Conservation (phyloP, 1,140 invertebrate species). For the Archivesica marissinica region DNA sequence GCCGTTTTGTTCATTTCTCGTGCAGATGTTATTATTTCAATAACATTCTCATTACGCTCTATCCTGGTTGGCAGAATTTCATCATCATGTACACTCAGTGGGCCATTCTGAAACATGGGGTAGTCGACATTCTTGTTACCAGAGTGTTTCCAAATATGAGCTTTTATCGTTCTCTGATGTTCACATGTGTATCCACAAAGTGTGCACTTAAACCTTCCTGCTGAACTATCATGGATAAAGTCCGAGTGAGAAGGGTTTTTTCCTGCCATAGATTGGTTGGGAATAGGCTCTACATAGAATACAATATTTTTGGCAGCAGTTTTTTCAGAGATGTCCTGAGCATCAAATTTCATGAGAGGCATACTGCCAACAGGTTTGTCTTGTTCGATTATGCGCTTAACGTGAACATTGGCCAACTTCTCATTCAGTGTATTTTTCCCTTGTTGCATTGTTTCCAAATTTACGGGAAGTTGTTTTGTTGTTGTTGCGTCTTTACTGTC, state of each 20-base stretch:
- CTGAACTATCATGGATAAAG: slow-evolving; percentile 77
- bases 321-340: neutral
- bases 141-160: slow-evolving; percentile 84
- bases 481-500: neutral
- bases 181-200: slow-evolving; percentile 83
- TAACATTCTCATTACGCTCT: neutral
- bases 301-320: slow-evolving; percentile 15
- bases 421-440: slow-evolving; percentile 15
- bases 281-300: slow-evolving; percentile 60
- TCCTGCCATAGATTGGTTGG: slow-evolving; percentile 61
- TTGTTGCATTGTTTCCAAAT: neutral
- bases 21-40: slow-evolving; percentile 2
- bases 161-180: slow-evolving; percentile 83
- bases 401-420: slow-evolving; percentile 16
- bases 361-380: neutral
- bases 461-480: neutral
- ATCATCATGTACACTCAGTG: slow-evolving; percentile 81
- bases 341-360: neutral
- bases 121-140: slow-evolving; percentile 82
- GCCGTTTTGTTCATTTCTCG: neutral
- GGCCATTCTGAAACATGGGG: slow-evolving; percentile 83
- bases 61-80: neutral
- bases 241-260: slow-evolving; percentile 41
- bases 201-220: slow-evolving; percentile 78
- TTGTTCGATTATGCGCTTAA: slow-evolving; percentile 17